Percentiles rank a stretch among this genome's conserved stretches.
phyloP scores from a whole-genome alignment of 2,797 vertebrate species.

The Discoglossus pictus region DNA sequence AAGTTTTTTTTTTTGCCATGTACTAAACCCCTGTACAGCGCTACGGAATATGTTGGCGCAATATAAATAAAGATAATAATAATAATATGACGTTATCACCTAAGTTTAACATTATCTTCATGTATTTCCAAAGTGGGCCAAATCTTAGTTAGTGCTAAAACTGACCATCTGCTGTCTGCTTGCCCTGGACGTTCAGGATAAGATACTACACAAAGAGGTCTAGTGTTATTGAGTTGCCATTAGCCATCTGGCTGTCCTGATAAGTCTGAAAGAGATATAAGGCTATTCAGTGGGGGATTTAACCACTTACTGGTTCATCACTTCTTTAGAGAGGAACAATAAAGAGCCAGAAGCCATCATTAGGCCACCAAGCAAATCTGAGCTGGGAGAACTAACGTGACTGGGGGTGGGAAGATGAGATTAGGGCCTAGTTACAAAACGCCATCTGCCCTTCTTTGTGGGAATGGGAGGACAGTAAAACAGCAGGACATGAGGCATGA shows the following conservation, averaged over 20 bases:
- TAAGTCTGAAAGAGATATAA: conserved; percentile 9
- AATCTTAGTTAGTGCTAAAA: conserved; percentile 1
- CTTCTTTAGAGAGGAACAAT: neutral
- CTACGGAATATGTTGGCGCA: too few relatives aligned
- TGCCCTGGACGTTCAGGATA: conserved; percentile 22
- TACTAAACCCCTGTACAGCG: too few relatives aligned
- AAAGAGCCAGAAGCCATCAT: neutral
- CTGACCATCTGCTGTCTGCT: conserved; percentile 32
- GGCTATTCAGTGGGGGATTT: conserved; percentile 13
- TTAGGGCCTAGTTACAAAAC: too few relatives aligned
- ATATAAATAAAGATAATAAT: too few relatives aligned
- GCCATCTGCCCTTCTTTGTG: neutral
- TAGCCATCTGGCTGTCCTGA: conserved; percentile 32
- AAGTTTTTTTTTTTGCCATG: too few relatives aligned
- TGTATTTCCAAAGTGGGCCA: conserved; percentile 18
- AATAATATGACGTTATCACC: too few relatives aligned
- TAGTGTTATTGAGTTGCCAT: conserved; percentile 14
- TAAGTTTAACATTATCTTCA: too few relatives aligned
- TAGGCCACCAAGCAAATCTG: conserved; percentile 3
- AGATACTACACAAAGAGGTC: conserved; percentile 33
- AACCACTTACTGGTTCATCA: conserved; percentile 8
- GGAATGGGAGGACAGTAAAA: too few relatives aligned
- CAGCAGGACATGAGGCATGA: too few relatives aligned
- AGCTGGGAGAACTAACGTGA: neutral
- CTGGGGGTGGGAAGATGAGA: neutral